These are phyloP conservation scores for Eubasilissa regina DNA, from an alignment of 1,140 invertebrate species.

Conservation along the genomic window DNA sequence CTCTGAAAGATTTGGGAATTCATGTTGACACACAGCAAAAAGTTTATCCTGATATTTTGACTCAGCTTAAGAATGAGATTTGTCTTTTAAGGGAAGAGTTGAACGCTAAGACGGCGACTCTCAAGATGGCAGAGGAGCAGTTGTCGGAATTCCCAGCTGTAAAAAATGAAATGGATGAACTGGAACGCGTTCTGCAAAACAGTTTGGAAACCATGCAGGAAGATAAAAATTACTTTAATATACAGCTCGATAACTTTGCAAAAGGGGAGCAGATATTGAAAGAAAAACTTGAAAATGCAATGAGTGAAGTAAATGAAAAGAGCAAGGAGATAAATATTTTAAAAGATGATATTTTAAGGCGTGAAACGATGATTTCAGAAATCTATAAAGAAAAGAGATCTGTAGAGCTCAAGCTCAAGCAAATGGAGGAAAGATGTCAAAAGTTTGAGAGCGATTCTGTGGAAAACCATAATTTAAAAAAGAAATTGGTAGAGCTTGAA, in stretches of 20 bases:
- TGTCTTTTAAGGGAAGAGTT: conserved; percentile 71
- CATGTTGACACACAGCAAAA: conserved; percentile 66
- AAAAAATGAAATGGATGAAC: conserved; percentile 73
- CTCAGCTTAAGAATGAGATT: conserved; percentile 73
- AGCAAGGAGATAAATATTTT: conserved; percentile 74
- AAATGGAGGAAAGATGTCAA: conserved; percentile 67
- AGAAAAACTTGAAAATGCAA: conserved; percentile 73
- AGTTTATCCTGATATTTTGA: conserved; percentile 68
- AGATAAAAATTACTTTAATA: conserved; percentile 75
- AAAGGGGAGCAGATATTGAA: conserved; percentile 73
- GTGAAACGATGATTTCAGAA: conserved; percentile 76
- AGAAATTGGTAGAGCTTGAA: conserved; percentile 66
- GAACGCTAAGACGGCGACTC: conserved; percentile 69
- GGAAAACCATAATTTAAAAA: conserved; percentile 67
- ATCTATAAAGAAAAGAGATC: conserved; percentile 74
- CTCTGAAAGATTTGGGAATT: conserved; percentile 61
- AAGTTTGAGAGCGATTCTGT: conserved; percentile 65
- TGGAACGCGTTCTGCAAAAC: conserved; percentile 72
- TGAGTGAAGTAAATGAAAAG: conserved; percentile 72
- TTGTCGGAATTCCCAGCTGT: conserved; percentile 72
- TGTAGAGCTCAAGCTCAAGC: conserved; percentile 68
- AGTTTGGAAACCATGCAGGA: conserved; percentile 72
- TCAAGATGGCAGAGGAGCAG: conserved; percentile 72
- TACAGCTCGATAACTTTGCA: conserved; percentile 72
- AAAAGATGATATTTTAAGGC: conserved; percentile 73